Percentiles rank a stretch among this genome's conserved stretches.
phyloP scores from a whole-genome alignment of 2,113 vertebrate genomes.

The Hymenochirus boettgeri region DNA sequence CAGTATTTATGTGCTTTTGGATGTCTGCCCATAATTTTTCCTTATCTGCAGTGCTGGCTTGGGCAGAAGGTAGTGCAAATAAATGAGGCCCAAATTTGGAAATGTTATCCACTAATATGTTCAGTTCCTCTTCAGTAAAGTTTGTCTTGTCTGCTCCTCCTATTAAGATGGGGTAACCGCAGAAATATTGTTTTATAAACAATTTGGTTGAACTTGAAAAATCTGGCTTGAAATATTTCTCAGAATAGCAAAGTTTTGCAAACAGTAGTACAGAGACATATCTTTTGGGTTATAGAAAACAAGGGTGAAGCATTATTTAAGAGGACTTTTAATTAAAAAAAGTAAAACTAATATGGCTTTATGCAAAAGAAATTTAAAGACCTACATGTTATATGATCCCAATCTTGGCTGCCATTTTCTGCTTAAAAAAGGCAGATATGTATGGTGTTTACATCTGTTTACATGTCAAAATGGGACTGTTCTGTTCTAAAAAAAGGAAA shows the following conservation, averaged over 20 bases:
- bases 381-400: no score
- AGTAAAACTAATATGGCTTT: no score
- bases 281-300: no score
- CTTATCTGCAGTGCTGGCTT: constrained; percentile 29
- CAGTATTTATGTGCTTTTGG: constrained; percentile 33
- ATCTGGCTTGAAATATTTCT: not conserved
- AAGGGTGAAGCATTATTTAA: no score
- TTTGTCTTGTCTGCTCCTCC: constrained; percentile 20
- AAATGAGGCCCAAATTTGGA: constrained; percentile 32
- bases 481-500: no score
- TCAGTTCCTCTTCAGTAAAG: constrained; percentile 33
- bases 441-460: no score
- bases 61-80: constrained; percentile 1
- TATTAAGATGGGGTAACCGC: constrained; percentile 32
- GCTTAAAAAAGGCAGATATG: no score
- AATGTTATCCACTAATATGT: constrained; percentile 36
- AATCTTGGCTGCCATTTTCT: no score
- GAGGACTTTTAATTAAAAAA: no score
- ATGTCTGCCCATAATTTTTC: constrained; percentile 31
- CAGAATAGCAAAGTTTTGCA: not conserved
- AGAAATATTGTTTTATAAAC: constrained; percentile 17
- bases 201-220: constrained; percentile 9
- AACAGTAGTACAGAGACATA: no score
- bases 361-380: no score
- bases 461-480: no score